Conservation (phyloP, 2,888 invertebrate genomes). For the Platycheirus albimanus region DNA sequence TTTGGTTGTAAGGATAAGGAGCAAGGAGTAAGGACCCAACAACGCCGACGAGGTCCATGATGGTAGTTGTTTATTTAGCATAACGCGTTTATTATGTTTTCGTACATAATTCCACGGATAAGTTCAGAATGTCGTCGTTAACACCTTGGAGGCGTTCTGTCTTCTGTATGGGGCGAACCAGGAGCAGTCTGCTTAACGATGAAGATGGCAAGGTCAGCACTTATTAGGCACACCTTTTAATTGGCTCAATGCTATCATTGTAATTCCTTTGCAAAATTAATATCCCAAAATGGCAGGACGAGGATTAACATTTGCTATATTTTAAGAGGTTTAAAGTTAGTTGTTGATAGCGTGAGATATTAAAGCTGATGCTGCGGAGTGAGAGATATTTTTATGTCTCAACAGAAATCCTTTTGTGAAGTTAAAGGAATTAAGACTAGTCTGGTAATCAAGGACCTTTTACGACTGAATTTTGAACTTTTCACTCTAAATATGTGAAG, state of each 20-base stretch:
- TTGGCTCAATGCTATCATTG: neutral
- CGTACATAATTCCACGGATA: conserved; percentile 39
- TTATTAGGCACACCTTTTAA: conserved; percentile 4
- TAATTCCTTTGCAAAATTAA: conserved; percentile 13
- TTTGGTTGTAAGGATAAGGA: neutral
- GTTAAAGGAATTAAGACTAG: too few relatives aligned
- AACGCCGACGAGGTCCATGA: neutral
- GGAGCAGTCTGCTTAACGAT: neutral
- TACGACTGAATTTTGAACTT: too few relatives aligned
- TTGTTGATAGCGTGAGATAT: neutral
- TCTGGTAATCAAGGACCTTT: too few relatives aligned
- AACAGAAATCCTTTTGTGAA: neutral
- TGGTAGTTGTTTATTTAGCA: conserved; percentile 37
- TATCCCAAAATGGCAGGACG: neutral
- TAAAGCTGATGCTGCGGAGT: neutral
- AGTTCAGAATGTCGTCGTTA: conserved; percentile 38
- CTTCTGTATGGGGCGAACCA: too few relatives aligned
- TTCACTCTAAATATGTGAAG: too few relatives aligned
- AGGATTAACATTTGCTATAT: conserved; percentile 10
- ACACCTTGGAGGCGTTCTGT: conserved; percentile 33
- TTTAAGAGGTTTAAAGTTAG: neutral
- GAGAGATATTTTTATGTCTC: neutral
- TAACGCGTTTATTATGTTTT: conserved; percentile 51
- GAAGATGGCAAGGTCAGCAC: conserved; percentile 7
- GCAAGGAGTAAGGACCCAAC: neutral